Base-by-base conservation (phyloP, 2,888 invertebrate species). In the Cyaniris semiargus region DNA sequence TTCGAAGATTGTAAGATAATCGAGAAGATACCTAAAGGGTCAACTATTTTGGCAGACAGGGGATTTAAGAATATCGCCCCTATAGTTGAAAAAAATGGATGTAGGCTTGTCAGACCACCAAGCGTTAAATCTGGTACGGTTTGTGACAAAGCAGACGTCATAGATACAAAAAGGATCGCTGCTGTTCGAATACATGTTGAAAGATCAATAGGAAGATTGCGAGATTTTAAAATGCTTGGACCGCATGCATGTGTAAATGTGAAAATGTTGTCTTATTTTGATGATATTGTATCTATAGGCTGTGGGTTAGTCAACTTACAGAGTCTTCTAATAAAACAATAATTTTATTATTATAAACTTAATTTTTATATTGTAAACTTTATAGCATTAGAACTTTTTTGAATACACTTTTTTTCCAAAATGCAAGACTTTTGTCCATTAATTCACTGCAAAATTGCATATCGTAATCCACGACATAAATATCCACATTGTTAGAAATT, bases 1-100 rank as follows among this genome's bases (percentile, higher is more conserved):
- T 77, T 81, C 79, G 79, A 80, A 76, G 78, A 82, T 23, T 75
- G 80, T 31, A 38, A 60, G 7, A 38, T 58, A 70, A 48, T 76
- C 38, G 70, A 70, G 38, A 70, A 23, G 8, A 21, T 76, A 23
- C 70, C 44, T 18, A 23, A 58, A 66, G 34, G 31, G 15, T 18
- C 58, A 27, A 27, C 76, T 27, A 76, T 76, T 60, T 31, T 76
- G 34, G 74, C 18, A 71, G 31, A 76, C 56, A 48, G 70, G 58
- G 56, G 75, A 58, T 78, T 78, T 38, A 78, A 78, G 56, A 66
- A 66, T 66, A 66, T 66, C 15, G 66, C 70, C 23, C 15, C 27
- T 15, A 70, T 70, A 70, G 70, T 70, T 27, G 70, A 70, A 70
- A 70, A 31, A 27, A 70, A 70, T 23, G 70, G 23, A 70, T 70